These are phyloP conservation scores for Sphaeridia pumilis DNA, from an alignment of 2,888 invertebrate species.

Conservation along the genomic window DNA sequence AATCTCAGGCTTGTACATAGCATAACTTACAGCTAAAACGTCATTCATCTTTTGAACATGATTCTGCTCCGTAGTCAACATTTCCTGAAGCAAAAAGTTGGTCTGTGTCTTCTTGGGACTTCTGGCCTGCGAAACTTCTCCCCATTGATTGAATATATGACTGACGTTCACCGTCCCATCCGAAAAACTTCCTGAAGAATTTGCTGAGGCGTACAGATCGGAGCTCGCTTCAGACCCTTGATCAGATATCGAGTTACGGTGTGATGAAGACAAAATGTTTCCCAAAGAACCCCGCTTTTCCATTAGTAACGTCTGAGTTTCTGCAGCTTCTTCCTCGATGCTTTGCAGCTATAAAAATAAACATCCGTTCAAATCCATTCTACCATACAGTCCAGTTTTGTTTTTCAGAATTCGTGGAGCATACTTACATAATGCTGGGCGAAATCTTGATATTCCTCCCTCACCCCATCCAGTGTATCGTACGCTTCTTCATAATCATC, in stretches of 20 bases:
- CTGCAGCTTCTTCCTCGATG: no score
- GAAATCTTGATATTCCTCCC: no score
- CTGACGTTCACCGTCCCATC: not conserved
- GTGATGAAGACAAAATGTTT: not conserved
- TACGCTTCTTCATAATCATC: not conserved
- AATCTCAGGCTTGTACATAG: not conserved
- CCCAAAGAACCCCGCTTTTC: not conserved
- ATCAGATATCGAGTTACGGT: not conserved
- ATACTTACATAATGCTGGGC: no score
- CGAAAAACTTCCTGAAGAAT: not conserved
- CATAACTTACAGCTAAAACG: not conserved
- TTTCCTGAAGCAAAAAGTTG: not conserved
- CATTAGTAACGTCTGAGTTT: not conserved
- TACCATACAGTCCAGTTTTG: no score
- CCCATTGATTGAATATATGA: not conserved
- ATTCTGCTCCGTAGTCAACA: slow-evolving; percentile 1
- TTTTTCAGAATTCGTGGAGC: no score
- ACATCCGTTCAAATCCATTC: no score
- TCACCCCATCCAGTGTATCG: no score
- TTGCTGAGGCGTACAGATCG: not conserved
- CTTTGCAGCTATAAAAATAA: no score
- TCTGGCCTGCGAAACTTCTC: not conserved
- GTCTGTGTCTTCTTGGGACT: not conserved
- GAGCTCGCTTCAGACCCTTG: not conserved
- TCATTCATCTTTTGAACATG: slow-evolving; percentile 1